These are phyloP conservation scores for Odontamblyopus rebecca DNA, from an alignment of 2,797 vertebrate genomes.

Conservation along the genomic window DNA sequence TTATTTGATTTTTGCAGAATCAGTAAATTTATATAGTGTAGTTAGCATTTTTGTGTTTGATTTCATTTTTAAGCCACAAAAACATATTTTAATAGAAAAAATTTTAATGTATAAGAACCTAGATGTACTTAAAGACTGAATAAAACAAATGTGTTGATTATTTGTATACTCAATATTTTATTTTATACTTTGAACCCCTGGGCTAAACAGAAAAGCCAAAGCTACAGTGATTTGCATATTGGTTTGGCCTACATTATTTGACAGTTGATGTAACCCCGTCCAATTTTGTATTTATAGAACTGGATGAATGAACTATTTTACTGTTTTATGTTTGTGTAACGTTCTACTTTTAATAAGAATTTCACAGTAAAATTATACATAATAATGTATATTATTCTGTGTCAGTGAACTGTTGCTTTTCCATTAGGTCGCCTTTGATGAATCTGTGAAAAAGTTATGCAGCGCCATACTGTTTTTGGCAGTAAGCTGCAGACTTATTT, in stretches of 20 bases:
- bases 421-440: slow-evolving; percentile 31
- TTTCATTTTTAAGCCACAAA: too few relatives aligned
- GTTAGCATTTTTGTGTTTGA: too few relatives aligned
- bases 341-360: background rate
- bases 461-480: slow-evolving; percentile 32
- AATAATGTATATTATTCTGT: slow-evolving; percentile 2
- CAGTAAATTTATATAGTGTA: too few relatives aligned
- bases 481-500: slow-evolving; percentile 44
- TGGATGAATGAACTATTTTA: background rate
- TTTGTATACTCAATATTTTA: background rate
- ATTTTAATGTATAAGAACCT: too few relatives aligned
- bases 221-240: background rate
- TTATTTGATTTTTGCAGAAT: too few relatives aligned
- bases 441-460: slow-evolving; percentile 43
- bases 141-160: too few relatives aligned
- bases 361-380: background rate
- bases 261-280: background rate
- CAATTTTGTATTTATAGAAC: background rate
- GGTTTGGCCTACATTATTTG: background rate
- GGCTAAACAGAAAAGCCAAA: background rate
- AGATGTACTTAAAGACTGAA: too few relatives aligned
- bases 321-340: background rate
- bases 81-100: too few relatives aligned
- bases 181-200: background rate
- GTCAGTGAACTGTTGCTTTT: slow-evolving; percentile 29